Evolutionary conservation across 2,888 invertebrate species (phyloP), one percentile per base, ranked within the genome.

Genomic region (Teleiodes luculella): DNA sequence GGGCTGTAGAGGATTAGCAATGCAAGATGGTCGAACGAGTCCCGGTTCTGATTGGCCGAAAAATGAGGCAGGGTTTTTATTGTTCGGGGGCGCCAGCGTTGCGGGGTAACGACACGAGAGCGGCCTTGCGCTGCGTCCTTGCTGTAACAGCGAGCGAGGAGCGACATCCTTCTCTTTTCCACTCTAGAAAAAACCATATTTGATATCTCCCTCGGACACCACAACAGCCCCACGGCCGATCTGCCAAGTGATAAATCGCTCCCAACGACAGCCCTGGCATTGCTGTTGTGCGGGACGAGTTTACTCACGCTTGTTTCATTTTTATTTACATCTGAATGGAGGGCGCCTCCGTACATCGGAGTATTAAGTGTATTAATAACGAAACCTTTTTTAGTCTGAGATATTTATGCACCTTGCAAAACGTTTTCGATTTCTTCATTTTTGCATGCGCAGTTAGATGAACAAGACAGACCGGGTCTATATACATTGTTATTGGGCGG

Each of bases 111-210:
- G 72, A 77, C 76, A 75, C 70, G 64, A 62, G 63, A 66, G 70
- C 80, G 86, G 74, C 88, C 88, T 87, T 88, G 87, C 79, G 61
- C 65, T 53, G 64, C 85, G 87, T 83, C 87, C 87, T 87, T 88
- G 86, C 78, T 66, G 62, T 64, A 87, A 86, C 78, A 66, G 62
- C 64, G 75, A 70, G 70, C 70, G 70, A 72, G 72, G 72, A 72
- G 70, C 57, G 60, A 52, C 61, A 48, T 37, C 58, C 70, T 53
- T 76, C 80, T 74, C 77, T 66, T 61, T 80, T 76, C 36, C 65
- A 61, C 74, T 46, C 58, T 57, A 55, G 53, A 35, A 55, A 52
- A 57, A 60, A 61, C 66, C 61, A 64, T 66, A 61, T 80, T 78
- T 58, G 69, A 49, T n/a, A n/a, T n/a, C 65, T 72, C 67, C 60